Base-by-base conservation (phyloP, 2,888 invertebrate genomes). In the Aradus depressus region DNA sequence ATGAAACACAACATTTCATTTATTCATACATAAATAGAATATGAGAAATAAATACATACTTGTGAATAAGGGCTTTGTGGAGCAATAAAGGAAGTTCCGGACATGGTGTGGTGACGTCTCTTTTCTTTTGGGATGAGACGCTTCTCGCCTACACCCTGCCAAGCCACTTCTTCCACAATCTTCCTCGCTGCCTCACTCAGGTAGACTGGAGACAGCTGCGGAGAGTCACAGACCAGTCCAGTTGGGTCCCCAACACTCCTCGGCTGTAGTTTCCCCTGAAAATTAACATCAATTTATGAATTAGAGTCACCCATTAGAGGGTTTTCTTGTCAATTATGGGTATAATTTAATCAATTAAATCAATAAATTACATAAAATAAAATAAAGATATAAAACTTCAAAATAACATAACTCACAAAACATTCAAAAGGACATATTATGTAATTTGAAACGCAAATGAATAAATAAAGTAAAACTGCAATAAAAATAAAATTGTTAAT, bases 121-220 rank as follows among this genome's bases (percentile, higher is more conserved):
- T 87, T 89, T 64, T 88, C 86, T 60, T 80, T 81, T 1, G 88
- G 88, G 31, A 87, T 78, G 51, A 79, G 76, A 45, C 88, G 75
- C 57, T 59, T 59, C 69, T 38, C 68, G 68, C 45, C 71, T 67
- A 45, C 62, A 62, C 58, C 63, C 64, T 26, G 72, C 73, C 1
- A 55, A 25, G 58, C 60, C 77, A 88, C 81, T 69, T 88, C 87
- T 57, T 82, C 84, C 57, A 88, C 84, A 45, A 89, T 89, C 68
- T 87, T 84, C 55, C 81, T 77, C 1, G 89, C 88, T 1, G 88
- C 86, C 66, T 87, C 87, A 64, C 87, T 87, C 65, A 87, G 85
- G 67, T 87, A 89, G 49, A 86, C 80, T 0, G 86, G 85, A 21
- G 84, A 85, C 58, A 85, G 65, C 61, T 85, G 78, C 1, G 72